Percentiles rank a stretch among this genome's conserved stretches.
Evolutionary conservation across 2,888 invertebrate genomes (phyloP).

Genomic region (Xestoiulus laeticollis): DNA sequence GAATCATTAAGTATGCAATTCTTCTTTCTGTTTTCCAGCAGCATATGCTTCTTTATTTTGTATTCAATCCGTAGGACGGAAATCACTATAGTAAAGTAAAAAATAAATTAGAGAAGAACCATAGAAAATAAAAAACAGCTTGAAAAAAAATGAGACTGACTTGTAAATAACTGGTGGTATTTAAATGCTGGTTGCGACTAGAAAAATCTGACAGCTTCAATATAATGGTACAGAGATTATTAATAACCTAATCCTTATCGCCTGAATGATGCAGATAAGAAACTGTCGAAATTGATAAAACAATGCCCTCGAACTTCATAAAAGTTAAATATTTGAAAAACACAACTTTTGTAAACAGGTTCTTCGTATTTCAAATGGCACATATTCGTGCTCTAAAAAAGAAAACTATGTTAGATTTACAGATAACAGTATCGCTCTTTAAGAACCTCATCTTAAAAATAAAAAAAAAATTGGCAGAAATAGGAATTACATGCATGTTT

Average conservation of each 20-base stretch:
- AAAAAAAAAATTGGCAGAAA: too few species aligned
- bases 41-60: not conserved
- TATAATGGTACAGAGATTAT: not conserved
- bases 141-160: not conserved
- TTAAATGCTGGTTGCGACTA: not conserved
- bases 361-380: not conserved
- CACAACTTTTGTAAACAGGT: not conserved
- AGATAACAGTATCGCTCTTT: not conserved
- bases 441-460: not conserved
- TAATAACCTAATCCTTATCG: not conserved
- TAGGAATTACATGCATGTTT: too few species aligned
- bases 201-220: not conserved
- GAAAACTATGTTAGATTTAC: not conserved
- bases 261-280: not conserved
- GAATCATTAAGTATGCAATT: not conserved
- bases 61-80: not conserved
- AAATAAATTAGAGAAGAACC: not conserved
- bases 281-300: not conserved
- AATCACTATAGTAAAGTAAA: not conserved
- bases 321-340: conserved; percentile 4
- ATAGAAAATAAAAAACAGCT: not conserved
- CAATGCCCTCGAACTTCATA: conserved; percentile 10
- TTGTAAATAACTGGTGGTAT: not conserved
- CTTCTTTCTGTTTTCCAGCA: not conserved
- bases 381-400: not conserved